Evolutionary conservation across 2,888 invertebrate genomes (phyloP).

Genomic region (Drosophila kambysellisi): DNA sequence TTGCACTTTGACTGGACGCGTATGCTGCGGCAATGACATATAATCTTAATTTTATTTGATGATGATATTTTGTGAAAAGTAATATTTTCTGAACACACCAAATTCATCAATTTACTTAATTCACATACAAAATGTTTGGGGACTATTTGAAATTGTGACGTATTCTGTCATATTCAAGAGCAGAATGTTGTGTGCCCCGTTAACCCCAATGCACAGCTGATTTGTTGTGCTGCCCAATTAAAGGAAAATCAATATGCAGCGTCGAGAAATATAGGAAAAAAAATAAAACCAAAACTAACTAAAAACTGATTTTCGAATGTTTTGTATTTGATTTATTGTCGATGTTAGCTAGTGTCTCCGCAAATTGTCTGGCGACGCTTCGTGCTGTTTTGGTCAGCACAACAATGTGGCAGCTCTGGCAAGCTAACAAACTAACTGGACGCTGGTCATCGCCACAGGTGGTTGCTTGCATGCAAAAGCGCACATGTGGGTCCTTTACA

Average conservation of each 20-base stretch:
- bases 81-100: too few relatives aligned
- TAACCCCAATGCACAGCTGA: constrained; percentile 38
- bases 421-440: neutral
- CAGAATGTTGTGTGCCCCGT: neutral
- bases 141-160: constrained; percentile 27
- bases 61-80: neutral
- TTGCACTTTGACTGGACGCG: neutral
- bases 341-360: neutral
- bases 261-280: neutral
- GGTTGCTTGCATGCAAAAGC: constrained; percentile 17
- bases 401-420: neutral
- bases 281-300: neutral
- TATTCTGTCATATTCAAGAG: neutral
- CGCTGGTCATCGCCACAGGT: constrained; percentile 30
- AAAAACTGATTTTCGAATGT: neutral
- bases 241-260: constrained; percentile 51
- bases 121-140: too few relatives aligned
- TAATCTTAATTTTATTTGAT: neutral
- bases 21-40: too few relatives aligned
- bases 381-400: neutral
- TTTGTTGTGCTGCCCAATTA: neutral
- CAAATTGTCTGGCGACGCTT: neutral
- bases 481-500: neutral
- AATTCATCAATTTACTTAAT: neutral
- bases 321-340: neutral